Percentiles rank a stretch among this genome's conserved stretches.
These are phyloP conservation scores for Druon quercuslanigerum DNA, from an alignment of 1,140 invertebrate species.

Conservation along the genomic window DNA sequence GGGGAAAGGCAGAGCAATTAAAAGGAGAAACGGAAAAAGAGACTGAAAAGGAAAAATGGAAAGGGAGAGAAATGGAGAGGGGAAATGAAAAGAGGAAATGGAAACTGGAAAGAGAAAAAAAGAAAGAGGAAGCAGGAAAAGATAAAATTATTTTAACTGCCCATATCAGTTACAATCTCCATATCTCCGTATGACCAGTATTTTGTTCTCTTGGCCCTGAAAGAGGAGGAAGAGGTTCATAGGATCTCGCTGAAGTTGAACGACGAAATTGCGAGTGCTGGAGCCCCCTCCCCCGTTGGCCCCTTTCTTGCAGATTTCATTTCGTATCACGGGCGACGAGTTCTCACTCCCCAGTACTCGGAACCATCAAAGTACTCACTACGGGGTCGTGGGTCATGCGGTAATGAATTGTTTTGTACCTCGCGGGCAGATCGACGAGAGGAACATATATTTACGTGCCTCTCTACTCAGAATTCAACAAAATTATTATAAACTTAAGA, in stretches of 20 bases:
- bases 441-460: neutral
- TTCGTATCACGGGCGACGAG: conserved; percentile 15
- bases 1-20: too few species aligned
- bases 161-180: too few species aligned
- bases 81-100: too few species aligned
- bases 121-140: too few species aligned
- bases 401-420: conserved; percentile 75
- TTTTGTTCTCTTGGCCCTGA: conserved; percentile 36
- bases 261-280: conserved; percentile 37
- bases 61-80: too few species aligned
- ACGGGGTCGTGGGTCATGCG: conserved; percentile 66
- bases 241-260: conserved; percentile 32
- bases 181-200: too few species aligned
- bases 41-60: too few species aligned
- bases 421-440: conserved; percentile 58
- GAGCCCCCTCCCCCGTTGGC: neutral
- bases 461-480: neutral
- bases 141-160: too few species aligned
- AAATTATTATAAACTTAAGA: conserved; percentile 7
- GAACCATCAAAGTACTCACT: conserved; percentile 63
- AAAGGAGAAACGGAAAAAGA: too few species aligned
- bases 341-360: conserved; percentile 41
- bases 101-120: too few species aligned
- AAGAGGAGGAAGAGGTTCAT: conserved; percentile 42
- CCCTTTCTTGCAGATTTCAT: conserved; percentile 35